Evolutionary conservation across 2,113 vertebrate species (phyloP), one percentile per base, ranked within the genome.

Genomic region (Corythoichthys haematopterus): DNA sequence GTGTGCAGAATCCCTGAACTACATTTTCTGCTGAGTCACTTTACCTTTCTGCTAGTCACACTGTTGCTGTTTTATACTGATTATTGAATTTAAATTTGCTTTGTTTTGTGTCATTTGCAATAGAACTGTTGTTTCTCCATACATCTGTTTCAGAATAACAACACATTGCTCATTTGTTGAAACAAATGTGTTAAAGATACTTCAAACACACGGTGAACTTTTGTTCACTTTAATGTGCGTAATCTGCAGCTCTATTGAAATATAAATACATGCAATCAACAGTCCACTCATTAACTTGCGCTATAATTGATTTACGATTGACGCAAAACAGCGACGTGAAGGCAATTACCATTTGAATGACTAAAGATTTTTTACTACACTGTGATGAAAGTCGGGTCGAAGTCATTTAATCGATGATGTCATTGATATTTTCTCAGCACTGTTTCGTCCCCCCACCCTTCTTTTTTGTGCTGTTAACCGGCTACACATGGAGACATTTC

Each of bases 101-200:
- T 1, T 57, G 45, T n/a, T 48, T 1, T 40, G 7, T 46, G 50
- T 38, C 45, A 62, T 53, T 66, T 37, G 13, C 37, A 33, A n/a
- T 12, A 51, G 0, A 15, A 69, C n/a, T n/a, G n/a, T n/a, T 56
- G 63, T 67, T 66, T 65, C 2, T 3, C 7, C 48, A 68, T 52
- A 69, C 37, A 50, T 57, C 47, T 63, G 58, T 73, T 79, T 62
- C 64, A 57, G 12, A 60, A 20, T 68, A 36, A 48, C 13, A 52
- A 40, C 64, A 61, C 72, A 75, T 53, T 55, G 7, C 58, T 64
- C 45, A 64, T 78, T 59, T 65, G 58, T 46, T 51, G 64, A 57
- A 69, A 63, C 62, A 68, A 37, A 76, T 75, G 37, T 40, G 16
- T 4, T 14, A 36, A 15, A 66, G 11, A 60, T 43, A 8, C 6